These are phyloP conservation scores for Fregetta grallaria DNA, from an alignment of 2,113 vertebrate genomes.

Conservation along the genomic window DNA sequence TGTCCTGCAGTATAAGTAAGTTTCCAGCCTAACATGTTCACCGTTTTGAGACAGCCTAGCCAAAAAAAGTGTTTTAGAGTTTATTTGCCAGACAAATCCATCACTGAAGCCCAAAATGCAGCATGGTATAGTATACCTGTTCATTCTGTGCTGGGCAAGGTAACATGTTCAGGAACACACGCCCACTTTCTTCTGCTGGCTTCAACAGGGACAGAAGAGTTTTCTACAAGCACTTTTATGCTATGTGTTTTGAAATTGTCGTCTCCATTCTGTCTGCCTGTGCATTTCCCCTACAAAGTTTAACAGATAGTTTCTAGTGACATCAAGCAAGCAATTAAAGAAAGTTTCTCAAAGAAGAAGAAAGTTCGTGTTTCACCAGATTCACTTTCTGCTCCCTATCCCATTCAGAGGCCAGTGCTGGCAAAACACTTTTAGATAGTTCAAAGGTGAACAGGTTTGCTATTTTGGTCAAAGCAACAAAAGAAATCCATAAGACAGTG, in stretches of 20 bases:
- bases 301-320: not conserved
- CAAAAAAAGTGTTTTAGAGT: not conserved
- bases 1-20: not conserved
- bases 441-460: not conserved
- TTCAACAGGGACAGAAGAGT: not conserved
- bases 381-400: not conserved
- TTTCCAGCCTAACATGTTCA: not conserved
- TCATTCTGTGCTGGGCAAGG: not conserved
- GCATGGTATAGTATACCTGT: fast-evolving
- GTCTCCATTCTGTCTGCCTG: not conserved
- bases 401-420: not conserved
- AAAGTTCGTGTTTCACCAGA: not conserved
- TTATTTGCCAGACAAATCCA: not conserved
- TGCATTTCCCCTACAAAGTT: not conserved
- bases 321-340: not conserved
- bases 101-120: not conserved
- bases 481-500: not conserved
- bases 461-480: not conserved
- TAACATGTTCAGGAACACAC: not conserved
- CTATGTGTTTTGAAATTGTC: not conserved
- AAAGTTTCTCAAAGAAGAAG: not conserved
- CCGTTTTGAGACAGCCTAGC: not conserved
- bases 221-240: not conserved
- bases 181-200: not conserved
- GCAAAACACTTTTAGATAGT: not conserved